These are phyloP conservation scores for Drosophila pachea DNA, from an alignment of 1,140 invertebrate species.

Conservation along the genomic window DNA sequence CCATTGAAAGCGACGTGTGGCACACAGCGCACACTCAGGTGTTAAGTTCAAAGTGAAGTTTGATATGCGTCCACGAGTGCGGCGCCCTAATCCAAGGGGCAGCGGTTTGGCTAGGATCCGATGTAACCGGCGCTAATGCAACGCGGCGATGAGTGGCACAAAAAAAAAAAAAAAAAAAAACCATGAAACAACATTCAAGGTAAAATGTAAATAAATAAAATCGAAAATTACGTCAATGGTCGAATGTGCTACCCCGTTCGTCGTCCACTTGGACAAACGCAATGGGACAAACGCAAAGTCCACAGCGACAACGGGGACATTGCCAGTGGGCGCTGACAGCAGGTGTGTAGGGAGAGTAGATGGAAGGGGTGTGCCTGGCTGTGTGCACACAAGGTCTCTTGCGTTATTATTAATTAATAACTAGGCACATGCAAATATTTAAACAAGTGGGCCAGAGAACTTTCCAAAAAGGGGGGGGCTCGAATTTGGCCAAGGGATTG, in stretches of 20 bases:
- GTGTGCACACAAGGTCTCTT: conserved; percentile 24
- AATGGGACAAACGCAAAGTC: conserved; percentile 22
- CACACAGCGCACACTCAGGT: conserved; percentile 5
- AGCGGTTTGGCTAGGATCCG: neutral
- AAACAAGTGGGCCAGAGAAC: conserved; percentile 40
- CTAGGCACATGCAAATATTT: conserved; percentile 56
- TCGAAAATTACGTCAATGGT: conserved; percentile 37
- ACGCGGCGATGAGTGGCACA: neutral
- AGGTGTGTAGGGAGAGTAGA: neutral
- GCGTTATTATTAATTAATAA: conserved; percentile 64
- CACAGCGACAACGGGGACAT: neutral
- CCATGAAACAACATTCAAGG: conserved; percentile 48
- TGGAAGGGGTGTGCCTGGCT: neutral
- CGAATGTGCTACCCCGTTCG: neutral
- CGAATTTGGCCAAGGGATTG: neutral
- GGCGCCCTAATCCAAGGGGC: neutral
- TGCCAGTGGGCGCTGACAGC: neutral
- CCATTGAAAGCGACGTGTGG: conserved; percentile 17
- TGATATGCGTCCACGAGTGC: conserved; percentile 6
- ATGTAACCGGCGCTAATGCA: neutral
- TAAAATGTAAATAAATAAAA: conserved; percentile 58
- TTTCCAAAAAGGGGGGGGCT: conserved; percentile 21
- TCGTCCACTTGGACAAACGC: conserved; percentile 6
- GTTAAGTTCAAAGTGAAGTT: conserved; percentile 32
- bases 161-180: too few species aligned